Conservation (phyloP, 35 echinoderm and acorn worm species). For the Chiridota heheva region DNA sequence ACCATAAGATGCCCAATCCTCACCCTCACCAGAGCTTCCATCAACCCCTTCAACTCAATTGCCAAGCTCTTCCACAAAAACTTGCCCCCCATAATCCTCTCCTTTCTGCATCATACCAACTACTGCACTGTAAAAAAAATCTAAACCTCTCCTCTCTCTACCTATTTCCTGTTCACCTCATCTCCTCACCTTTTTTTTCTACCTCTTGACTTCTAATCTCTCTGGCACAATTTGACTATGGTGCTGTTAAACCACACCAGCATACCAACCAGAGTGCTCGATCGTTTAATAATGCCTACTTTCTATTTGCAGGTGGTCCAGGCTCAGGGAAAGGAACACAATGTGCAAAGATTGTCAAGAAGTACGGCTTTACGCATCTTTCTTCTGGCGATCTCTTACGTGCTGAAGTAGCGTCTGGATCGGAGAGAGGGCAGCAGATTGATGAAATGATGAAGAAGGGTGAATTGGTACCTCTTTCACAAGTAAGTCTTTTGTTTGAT, state of each 20-base stretch:
- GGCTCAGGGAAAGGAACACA: conserved; percentile 95
- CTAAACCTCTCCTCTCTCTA: too few species aligned
- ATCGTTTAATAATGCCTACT: too few species aligned
- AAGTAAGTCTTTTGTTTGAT: too few species aligned
- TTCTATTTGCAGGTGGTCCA: conserved; percentile 75
- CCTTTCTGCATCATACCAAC: too few species aligned
- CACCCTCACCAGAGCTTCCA: too few species aligned
- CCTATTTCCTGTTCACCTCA: too few species aligned
- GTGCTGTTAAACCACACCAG: not conserved
- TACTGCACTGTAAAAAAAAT: too few species aligned
- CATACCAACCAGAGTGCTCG: not conserved
- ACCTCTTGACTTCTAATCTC: not conserved
- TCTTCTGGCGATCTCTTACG: conserved; percentile 88
- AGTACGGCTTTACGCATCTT: conserved; percentile 80
- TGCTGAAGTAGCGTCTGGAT: conserved; percentile 86
- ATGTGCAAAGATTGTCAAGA: conserved; percentile 75
- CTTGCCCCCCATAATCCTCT: too few species aligned
- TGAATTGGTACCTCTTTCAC: conserved; percentile 81
- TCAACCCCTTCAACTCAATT: too few species aligned
- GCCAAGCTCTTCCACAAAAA: too few species aligned
- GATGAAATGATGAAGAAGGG: conserved; percentile 94
- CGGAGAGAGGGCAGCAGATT: conserved; percentile 80
- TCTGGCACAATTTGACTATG: not conserved
- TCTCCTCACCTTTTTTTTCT: too few species aligned
- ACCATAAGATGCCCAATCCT: too few species aligned